Base-by-base conservation (phyloP, 92 coral and sea anemone genomes). In the Paragorgia papillata region DNA sequence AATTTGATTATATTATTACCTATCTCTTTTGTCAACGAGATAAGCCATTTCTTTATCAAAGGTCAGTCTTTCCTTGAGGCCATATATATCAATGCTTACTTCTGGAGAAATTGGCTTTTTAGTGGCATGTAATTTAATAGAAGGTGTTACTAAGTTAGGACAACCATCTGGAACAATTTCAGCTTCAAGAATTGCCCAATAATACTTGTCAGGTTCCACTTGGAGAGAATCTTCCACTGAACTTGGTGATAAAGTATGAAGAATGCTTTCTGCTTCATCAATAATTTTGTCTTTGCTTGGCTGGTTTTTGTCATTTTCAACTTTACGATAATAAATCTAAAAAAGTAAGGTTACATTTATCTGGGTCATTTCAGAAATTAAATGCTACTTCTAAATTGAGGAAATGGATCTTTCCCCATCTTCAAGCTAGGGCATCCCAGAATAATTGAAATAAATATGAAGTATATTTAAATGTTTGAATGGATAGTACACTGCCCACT, bases 181-280 rank as follows among this genome's bases (percentile, higher is more conserved):
- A 20, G 89, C 93, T 73, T 88, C 90, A 13, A 93, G 81, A 44
- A 90, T 65, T 39, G 85, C 97, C 97, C 93, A 90, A 70, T 93
- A 90, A 49, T 62, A 73, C 60, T 79, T 46, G 67, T 84, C 85
- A 54, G 92, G 86, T 67, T 74, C 77, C 48, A 82, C 96, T 73
- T 75, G 37, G 66, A 93, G 75, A 34, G 87, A 84, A 76, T 93
- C 96, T 58, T 92, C 84, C 56, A 79, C 85, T 26, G 82, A 67
- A 34, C 40, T 44, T 14, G 86, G 77, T 10, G 86, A 51, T 26
- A 93, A 73, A 9, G 92, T 90, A 1, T 90, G 96, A 7, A 83
- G 66, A 58, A 93, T 82, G 24, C 88, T 74, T 56, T 24, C 54
- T 12, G 80, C 26, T 31, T 82, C 40, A 21, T 79, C 49, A 27